phyloP scores from a whole-genome alignment of 1,140 invertebrate species.

The Ptiloglossa arizonensis region DNA sequence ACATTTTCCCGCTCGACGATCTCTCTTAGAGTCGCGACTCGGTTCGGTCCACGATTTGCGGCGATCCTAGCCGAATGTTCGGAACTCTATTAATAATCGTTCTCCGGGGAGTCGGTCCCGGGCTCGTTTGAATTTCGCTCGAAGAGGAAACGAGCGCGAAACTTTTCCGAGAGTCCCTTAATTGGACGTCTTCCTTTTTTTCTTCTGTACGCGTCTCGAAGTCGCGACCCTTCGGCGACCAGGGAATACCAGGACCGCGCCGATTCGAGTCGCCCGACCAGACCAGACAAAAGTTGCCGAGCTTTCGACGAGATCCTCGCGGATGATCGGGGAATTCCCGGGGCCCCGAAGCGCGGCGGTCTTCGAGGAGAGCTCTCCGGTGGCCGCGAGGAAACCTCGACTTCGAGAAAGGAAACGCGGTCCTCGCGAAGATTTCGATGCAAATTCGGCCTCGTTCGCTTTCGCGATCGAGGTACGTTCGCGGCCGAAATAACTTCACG shows the following conservation, averaged over 20 bases:
- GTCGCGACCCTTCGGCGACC: background rate
- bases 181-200: conserved; percentile 5
- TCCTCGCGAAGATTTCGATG: conserved; percentile 51
- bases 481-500: background rate
- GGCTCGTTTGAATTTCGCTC: conserved; percentile 24
- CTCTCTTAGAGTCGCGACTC: too few species aligned
- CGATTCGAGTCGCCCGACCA: conserved; percentile 40
- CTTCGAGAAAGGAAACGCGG: conserved; percentile 20
- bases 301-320: background rate
- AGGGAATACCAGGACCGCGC: background rate
- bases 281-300: background rate
- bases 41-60: too few species aligned
- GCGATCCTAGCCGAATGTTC: background rate
- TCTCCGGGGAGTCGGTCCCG: background rate
- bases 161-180: conserved; percentile 13
- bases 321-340: background rate
- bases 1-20: too few species aligned
- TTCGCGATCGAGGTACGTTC: background rate
- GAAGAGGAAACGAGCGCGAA: conserved; percentile 17
- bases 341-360: conserved; percentile 23
- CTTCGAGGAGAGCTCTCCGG: conserved; percentile 5
- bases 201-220: background rate
- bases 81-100: background rate
- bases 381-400: too few species aligned
- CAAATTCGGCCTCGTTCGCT: conserved; percentile 1